Percentiles rank a stretch among this genome's conserved stretches.
phyloP scores from a whole-genome alignment of 2,113 vertebrate genomes.

The Aix galericulata region DNA sequence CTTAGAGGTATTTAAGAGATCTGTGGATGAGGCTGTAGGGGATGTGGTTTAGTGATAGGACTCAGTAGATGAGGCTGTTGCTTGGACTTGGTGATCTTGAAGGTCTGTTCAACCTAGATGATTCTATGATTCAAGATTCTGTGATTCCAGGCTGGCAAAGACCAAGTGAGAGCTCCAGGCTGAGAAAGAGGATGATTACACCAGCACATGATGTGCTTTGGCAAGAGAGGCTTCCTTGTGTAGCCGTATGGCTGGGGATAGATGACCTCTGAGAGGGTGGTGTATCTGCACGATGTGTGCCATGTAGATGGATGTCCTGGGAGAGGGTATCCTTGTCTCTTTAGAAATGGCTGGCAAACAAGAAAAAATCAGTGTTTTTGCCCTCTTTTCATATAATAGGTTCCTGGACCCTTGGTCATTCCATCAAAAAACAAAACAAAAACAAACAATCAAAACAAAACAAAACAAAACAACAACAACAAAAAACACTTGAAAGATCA shows the following conservation, averaged over 20 bases:
- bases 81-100: too few species aligned
- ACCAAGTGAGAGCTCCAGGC: background rate
- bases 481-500: background rate
- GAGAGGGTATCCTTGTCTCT: background rate
- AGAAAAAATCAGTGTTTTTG: too few species aligned
- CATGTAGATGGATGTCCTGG: background rate
- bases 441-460: too few species aligned
- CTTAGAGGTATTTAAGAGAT: too few species aligned
- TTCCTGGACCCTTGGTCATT: background rate
- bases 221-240: background rate
- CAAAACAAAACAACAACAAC: background rate
- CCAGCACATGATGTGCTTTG: background rate
- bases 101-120: too few species aligned
- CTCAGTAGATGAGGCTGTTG: too few species aligned
- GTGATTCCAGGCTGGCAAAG: background rate
- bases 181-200: background rate
- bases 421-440: background rate
- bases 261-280: background rate
- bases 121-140: too few species aligned
- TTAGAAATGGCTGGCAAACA: background rate
- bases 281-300: too few species aligned
- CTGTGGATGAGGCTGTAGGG: too few species aligned
- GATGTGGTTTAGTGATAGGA: background rate
- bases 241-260: background rate
- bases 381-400: background rate